These are phyloP conservation scores for Hipparchia sbordonii DNA, from an alignment of 2,888 invertebrate species.

Conservation along the genomic window DNA sequence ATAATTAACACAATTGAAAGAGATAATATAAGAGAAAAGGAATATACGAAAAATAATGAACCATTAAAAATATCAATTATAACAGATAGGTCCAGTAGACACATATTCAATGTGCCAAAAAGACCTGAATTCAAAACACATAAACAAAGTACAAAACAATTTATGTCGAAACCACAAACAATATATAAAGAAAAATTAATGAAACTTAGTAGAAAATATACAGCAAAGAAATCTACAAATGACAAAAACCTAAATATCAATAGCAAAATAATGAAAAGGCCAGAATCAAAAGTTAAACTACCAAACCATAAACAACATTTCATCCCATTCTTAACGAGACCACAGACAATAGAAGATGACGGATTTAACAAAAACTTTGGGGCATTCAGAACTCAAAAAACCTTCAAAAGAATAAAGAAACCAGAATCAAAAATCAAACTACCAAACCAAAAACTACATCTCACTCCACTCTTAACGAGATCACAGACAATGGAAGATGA, in stretches of 20 bases:
- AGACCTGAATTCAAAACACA: neutral
- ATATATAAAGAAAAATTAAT: neutral
- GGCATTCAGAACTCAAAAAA: slow-evolving; percentile 1
- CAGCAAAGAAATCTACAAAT: neutral
- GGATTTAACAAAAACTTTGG: neutral
- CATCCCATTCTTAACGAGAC: neutral
- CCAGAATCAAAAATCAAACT: slow-evolving; percentile 3
- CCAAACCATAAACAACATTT: neutral
- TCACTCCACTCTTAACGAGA: neutral
- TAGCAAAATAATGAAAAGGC: neutral
- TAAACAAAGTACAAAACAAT: neutral
- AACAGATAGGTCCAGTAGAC: neutral
- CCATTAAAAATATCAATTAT: neutral
- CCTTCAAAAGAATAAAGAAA: neutral
- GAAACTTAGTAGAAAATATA: neutral
- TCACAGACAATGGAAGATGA: neutral
- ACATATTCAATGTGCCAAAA: neutral
- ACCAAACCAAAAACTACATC: neutral
- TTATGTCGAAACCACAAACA: neutral
- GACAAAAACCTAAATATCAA: neutral
- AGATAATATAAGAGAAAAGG: neutral
- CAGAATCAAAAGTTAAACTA: neutral
- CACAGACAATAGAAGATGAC: neutral
- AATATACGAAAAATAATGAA: neutral
- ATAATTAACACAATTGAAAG: neutral